A percentile compares a stretch with the other conserved stretches of the same genome.
Conservation (phyloP, 2,797 vertebrate species). For the Pteropus rufus region DNA sequence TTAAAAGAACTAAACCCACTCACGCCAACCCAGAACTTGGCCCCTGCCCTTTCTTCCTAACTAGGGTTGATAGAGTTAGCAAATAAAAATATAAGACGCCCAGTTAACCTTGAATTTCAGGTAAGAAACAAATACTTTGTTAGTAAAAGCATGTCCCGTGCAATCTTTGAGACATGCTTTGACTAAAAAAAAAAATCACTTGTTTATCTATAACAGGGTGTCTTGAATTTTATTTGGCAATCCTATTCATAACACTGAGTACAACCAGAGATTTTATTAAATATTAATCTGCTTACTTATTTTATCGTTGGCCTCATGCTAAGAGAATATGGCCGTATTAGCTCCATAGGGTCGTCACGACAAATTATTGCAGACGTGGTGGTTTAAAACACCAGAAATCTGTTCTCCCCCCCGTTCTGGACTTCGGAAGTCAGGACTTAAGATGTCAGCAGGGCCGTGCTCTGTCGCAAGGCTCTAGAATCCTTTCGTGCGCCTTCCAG, state of each 20-base stretch:
- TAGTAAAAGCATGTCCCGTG: neutral
- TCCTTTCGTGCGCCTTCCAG: fast-evolving
- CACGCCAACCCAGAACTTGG: neutral
- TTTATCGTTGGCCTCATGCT: neutral
- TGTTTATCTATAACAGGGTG: neutral
- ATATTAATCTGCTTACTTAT: neutral
- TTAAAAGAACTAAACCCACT: neutral
- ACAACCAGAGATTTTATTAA: neutral
- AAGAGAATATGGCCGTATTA: neutral
- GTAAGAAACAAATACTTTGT: neutral
- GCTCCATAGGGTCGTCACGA: neutral
- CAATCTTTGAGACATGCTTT: neutral
- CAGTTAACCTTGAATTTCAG: neutral
- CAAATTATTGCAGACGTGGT: neutral
- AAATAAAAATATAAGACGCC: neutral
- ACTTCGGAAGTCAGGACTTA: neutral
- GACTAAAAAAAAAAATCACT: neutral
- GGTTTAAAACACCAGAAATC: neutral
- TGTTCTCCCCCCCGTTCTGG: neutral
- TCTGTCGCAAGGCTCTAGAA: neutral
- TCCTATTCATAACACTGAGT: neutral
- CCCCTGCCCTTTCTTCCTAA: neutral
- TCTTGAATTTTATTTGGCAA: neutral
- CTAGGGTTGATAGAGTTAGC: neutral
- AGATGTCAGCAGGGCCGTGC: fast-evolving